Percentiles rank a stretch among this genome's conserved stretches.
Evolutionary conservation across 2,888 invertebrate genomes (phyloP).

Genomic region (Nemotelus pantherinus): DNA sequence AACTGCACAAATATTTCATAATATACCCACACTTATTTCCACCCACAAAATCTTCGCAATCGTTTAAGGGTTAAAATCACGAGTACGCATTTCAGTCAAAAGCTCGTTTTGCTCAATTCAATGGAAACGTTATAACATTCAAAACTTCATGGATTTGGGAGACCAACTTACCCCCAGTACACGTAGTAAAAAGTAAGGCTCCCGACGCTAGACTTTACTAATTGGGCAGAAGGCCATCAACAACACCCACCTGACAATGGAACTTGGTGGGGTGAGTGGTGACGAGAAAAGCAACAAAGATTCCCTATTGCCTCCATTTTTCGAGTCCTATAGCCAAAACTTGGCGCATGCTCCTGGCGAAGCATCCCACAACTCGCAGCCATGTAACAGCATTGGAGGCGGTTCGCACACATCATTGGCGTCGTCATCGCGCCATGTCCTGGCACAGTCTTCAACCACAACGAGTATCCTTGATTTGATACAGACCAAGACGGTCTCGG

Average conservation of each 20-base stretch:
- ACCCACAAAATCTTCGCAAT: too few species aligned
- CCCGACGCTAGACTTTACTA: neutral
- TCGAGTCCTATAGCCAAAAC: neutral
- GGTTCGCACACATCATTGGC: conserved; percentile 10
- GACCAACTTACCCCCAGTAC: too few species aligned
- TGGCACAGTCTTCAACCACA: neutral
- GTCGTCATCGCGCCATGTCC: neutral
- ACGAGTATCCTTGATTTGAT: conserved; percentile 21
- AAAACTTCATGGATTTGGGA: too few species aligned
- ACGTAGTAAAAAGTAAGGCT: too few species aligned
- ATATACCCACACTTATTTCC: too few species aligned
- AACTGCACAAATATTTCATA: too few species aligned
- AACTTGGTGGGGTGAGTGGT: neutral
- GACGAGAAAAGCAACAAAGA: neutral
- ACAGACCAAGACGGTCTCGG: neutral
- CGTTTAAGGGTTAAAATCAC: too few species aligned
- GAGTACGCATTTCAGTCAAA: too few species aligned
- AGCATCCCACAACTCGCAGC: neutral
- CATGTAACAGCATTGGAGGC: conserved; percentile 29
- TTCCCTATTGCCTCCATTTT: conserved; percentile 19
- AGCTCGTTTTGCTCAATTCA: too few species aligned
- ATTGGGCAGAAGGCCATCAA: conserved; percentile 29
- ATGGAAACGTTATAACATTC: too few species aligned
- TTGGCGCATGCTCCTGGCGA: conserved; percentile 11
- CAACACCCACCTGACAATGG: conserved; percentile 1